Evolutionary conservation across 1,140 invertebrate genomes (phyloP).

Genomic region (Scaptomyza montana): DNA sequence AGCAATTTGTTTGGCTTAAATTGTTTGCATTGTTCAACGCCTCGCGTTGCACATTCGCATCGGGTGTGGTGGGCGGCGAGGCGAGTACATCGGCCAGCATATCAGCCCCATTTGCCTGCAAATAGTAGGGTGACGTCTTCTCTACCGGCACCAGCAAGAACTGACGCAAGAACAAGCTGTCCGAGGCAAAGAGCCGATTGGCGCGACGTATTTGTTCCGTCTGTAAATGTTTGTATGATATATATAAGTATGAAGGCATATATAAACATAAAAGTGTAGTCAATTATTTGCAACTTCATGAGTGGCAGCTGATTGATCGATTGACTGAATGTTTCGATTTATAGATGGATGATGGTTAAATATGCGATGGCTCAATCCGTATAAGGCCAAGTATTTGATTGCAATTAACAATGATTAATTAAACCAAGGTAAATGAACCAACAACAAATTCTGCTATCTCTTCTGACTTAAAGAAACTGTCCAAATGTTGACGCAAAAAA

Average conservation of each 20-base stretch:
- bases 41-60: slow-evolving; percentile 64
- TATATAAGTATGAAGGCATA: not conserved
- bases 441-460: not conserved
- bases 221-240: slow-evolving; percentile 84
- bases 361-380: not conserved
- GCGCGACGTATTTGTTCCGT: slow-evolving; percentile 95
- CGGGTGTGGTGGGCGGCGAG: slow-evolving; percentile 64
- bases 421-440: slow-evolving; percentile 1
- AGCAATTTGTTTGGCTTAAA: slow-evolving; percentile 47
- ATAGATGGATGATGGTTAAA: slow-evolving; percentile 11
- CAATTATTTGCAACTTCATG: slow-evolving; percentile 60
- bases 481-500: slow-evolving; percentile 25
- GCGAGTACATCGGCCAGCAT: slow-evolving; percentile 56
- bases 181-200: slow-evolving; percentile 94
- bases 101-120: slow-evolving; percentile 77
- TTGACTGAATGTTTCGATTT: slow-evolving; percentile 9
- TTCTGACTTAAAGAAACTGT: slow-evolving; percentile 3
- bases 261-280: slow-evolving; percentile 27
- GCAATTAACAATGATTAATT: slow-evolving; percentile 16
- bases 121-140: slow-evolving; percentile 86
- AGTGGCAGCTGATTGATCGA: slow-evolving; percentile 30
- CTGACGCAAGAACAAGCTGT: slow-evolving; percentile 94
- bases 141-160: slow-evolving; percentile 91
- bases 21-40: slow-evolving; percentile 67
- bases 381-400: not conserved